These are phyloP conservation scores for Apostichopus leukothele DNA, from an alignment of 53 echinoderm and acorn worm species.

Conservation along the genomic window DNA sequence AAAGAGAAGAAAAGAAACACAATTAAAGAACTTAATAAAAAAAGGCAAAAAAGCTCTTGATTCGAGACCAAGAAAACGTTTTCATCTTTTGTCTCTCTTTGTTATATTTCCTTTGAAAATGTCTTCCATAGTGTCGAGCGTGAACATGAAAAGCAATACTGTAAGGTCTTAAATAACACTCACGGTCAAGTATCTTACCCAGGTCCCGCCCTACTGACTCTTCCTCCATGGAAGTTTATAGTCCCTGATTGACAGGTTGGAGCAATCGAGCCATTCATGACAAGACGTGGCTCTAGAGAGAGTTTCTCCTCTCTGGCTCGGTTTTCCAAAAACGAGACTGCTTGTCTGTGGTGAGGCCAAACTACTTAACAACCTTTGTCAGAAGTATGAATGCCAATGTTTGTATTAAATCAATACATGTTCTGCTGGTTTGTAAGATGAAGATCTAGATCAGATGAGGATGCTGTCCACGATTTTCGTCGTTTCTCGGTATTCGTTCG, in stretches of 20 bases:
- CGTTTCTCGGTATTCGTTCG: no score
- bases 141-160: no score
- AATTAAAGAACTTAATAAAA: no score
- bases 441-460: background rate
- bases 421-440: background rate
- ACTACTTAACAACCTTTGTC: background rate
- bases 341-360: conserved; percentile 27
- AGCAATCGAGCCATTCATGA: conserved; percentile 7
- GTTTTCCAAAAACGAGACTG: conserved; percentile 17
- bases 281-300: conserved; percentile 1
- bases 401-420: background rate
- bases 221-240: background rate
- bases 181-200: conserved; percentile 11
- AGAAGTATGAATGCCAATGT: background rate
- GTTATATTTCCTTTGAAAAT: no score
- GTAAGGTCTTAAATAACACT: background rate
- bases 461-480: no score
- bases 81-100: no score
- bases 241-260: conserved; percentile 33
- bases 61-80: no score
- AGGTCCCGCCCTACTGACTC: conserved; percentile 25
- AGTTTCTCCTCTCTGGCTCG: background rate
- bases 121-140: no score
- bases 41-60: no score
- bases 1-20: no score